Evolutionary conservation across 2,113 vertebrate species (phyloP).

Genomic region (Cynopterus brachyotis): DNA sequence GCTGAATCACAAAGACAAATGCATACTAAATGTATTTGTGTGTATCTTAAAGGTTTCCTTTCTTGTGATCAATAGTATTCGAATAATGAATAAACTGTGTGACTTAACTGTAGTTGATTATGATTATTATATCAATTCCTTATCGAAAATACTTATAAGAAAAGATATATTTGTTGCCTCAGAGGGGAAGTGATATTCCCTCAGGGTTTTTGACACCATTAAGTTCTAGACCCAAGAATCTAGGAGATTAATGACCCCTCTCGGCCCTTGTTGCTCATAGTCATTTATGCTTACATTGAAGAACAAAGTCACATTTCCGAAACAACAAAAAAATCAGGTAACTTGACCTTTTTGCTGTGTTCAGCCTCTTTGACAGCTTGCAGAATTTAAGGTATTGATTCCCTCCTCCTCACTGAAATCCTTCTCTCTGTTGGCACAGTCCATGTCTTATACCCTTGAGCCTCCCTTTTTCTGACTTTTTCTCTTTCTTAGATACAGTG

Average conservation of each 20-base stretch:
- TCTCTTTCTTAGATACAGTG: background rate
- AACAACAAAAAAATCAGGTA: background rate
- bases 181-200: background rate
- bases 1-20: background rate
- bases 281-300: background rate
- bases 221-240: background rate
- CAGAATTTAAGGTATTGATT: background rate
- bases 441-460: background rate
- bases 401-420: background rate
- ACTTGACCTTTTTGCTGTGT: background rate
- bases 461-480: background rate
- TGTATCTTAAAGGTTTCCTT: background rate
- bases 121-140: background rate
- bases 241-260: background rate
- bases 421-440: background rate
- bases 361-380: background rate
- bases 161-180: background rate
- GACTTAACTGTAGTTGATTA: background rate
- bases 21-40: background rate
- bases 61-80: background rate
- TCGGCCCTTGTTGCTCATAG: background rate
- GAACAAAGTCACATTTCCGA: constrained; percentile 6
- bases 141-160: background rate
- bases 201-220: background rate
- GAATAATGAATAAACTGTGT: background rate